Evolutionary conservation across 2,888 invertebrate genomes (phyloP), one percentile per base, ranked within the genome.

Genomic region (Himalopsyche kuldschensis): DNA sequence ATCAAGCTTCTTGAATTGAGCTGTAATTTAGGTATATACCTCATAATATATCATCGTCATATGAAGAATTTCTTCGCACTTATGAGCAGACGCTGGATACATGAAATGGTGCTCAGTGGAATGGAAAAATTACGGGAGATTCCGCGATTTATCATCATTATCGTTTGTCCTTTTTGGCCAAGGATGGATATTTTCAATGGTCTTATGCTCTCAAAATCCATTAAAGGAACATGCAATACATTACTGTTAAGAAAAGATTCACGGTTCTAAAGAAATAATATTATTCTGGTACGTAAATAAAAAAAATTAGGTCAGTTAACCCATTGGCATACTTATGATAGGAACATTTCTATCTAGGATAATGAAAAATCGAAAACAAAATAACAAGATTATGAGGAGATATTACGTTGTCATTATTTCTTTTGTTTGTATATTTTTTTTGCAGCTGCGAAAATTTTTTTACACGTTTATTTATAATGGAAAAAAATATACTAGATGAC

Each of bases 21-120:
- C 6, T 55, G 24, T 55, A 55, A 20, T 55, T 55, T 55, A 55
- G 55, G 5, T n/a, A n/a, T n/a, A n/a, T 55, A 20, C 55, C 55
- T 55, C 24, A 20, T 55, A 55, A 55, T 55, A 55, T 20, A 31
- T 75, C 75, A 75, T 75, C 30, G 83, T 83, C 83, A 69, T 79
- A 80, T 83, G 76, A 80, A 80, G 80, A 83, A 83, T 83, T 83
- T 79, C 46, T 79, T 46, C 80, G 63, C 83, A 83, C 83, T 83
- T 79, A 83, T 83, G 79, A 55, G 55, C 20, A 78, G 55, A 55
- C 5, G 55, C 55, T 55, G 55, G 55, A 55, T 55, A 55, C 55
- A 55, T 55, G 24, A 55, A 55, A 55, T 55, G 24, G 55, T 24
- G 55, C 55, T 55, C 55, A 55, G 55, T 55, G 55, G 55, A 55